Evolutionary conservation across 2,113 vertebrate genomes (phyloP).

Genomic region (Corythornis vintsioides): DNA sequence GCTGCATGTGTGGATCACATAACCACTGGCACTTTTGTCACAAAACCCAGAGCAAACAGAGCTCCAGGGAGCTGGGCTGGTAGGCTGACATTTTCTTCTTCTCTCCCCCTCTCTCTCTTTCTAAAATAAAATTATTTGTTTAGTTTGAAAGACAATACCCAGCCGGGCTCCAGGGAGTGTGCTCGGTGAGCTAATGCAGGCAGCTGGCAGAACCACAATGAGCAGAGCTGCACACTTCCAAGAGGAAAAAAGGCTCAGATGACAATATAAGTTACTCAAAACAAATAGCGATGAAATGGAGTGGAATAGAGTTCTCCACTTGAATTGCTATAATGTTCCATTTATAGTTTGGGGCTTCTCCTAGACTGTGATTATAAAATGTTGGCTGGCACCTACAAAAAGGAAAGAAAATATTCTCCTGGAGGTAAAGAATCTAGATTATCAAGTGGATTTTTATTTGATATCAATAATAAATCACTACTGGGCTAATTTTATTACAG

Average conservation of each 20-base stretch:
- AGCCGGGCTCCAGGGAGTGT: not conserved
- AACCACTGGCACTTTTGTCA: not conserved
- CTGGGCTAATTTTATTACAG: not conserved
- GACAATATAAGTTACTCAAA: slow-evolving; percentile 43
- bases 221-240: slow-evolving; percentile 45
- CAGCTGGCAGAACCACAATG: slow-evolving; percentile 48
- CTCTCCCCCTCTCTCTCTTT: not conserved
- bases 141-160: slow-evolving; percentile 54
- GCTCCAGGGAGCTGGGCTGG: not conserved
- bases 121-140: slow-evolving; percentile 58
- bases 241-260: slow-evolving; percentile 48
- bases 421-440: slow-evolving; percentile 17
- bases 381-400: slow-evolving; percentile 23
- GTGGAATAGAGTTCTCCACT: slow-evolving; percentile 17
- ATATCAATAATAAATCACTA: slow-evolving; percentile 55
- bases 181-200: slow-evolving; percentile 22
- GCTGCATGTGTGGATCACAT: not conserved
- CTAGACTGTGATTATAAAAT: not conserved
- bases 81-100: slow-evolving; percentile 9
- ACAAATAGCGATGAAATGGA: slow-evolving; percentile 46
- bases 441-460: slow-evolving; percentile 57
- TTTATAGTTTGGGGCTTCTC: slow-evolving; percentile 11
- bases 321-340: slow-evolving; percentile 17
- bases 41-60: slow-evolving; percentile 17
- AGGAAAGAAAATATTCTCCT: slow-evolving; percentile 49